Base-by-base conservation (phyloP, 2,888 invertebrate genomes). In the Pyrrhia umbra region DNA sequence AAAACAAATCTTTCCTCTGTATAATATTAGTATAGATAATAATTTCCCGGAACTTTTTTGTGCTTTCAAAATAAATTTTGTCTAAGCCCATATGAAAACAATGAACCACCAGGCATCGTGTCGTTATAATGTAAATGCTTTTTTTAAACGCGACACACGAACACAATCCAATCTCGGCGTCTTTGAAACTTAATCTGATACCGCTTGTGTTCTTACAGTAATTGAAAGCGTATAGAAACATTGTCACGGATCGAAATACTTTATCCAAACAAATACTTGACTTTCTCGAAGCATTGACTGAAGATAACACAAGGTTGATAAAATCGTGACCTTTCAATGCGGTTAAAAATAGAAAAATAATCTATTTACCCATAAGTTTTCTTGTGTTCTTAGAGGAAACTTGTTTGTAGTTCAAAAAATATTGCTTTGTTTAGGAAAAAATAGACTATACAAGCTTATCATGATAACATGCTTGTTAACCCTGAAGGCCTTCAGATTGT, bases 101-200 rank as follows among this genome's bases (percentile, higher is more conserved):
- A 42, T 20, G 16, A 34, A 34, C n/a, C 13, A 10, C 18, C 20
- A 21, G 20, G 39, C 23, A 39, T 51, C 25, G 25, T 16, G 39
- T 25, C 51, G 20, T 52, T n/a, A 10, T 18, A 23, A 13, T 25
- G 13, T 25, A 40, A 9, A 21, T 13, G 60, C 6, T 21, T 42
- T 45, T 40, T 49, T 18, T 13, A 30, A 52, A 57, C 23, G 2
- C 52, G n/a, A 56, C 57, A 68, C 43, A 57, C 57, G 47, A 25
- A 16, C 39, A 18, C 34, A 46, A 54, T 64, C 49, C 43, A 56
- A 71, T 58, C 65, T 34, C 21, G 15, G 30, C 30, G 39, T 37
- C 40, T 71, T 55, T 54, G 49, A 50, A 50, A 71, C 27, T 8
- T 30, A 64, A 63, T 54, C 64, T 50, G 63, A 50, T 63, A 54